Percentiles rank a stretch among this genome's conserved stretches.
phyloP scores from a whole-genome alignment of 1,140 invertebrate species.

The Rhyzopertha dominica region DNA sequence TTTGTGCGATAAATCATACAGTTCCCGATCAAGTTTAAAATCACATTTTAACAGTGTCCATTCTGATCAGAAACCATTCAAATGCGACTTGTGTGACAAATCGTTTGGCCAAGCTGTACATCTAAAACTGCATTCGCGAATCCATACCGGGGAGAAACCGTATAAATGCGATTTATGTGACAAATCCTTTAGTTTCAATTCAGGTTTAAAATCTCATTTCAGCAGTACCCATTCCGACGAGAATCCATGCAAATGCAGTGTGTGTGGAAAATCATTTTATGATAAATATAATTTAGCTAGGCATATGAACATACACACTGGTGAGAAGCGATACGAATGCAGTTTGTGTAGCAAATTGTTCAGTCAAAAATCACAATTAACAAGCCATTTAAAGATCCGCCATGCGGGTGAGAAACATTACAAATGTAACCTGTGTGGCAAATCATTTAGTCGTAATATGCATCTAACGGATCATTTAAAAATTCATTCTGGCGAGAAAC shows the following conservation, averaged over 20 bases:
- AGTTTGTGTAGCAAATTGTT: conserved; percentile 64
- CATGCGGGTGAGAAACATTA: no score
- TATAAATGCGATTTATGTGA: conserved; percentile 48
- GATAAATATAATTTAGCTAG: conserved; percentile 49
- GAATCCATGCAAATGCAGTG: conserved; percentile 16
- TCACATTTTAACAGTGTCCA: conserved; percentile 39
- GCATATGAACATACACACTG: conserved; percentile 66
- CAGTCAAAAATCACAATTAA: no score
- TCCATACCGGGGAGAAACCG: conserved; percentile 47
- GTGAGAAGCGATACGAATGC: conserved; percentile 71
- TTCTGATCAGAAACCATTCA: conserved; percentile 41
- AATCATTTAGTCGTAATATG: no score
- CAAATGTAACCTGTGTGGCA: no score
- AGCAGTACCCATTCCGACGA: conserved; percentile 41
- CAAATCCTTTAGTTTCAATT: conserved; percentile 48
- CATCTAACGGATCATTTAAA: no score
- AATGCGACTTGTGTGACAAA: conserved; percentile 45
- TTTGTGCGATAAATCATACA: conserved; percentile 19
- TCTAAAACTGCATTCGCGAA: conserved; percentile 45
- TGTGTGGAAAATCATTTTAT: conserved; percentile 42
- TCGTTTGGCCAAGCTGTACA: conserved; percentile 48
- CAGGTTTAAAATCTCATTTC: conserved; percentile 29
- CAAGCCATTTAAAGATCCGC: no score
- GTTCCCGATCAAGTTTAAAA: no score
- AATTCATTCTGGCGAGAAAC: no score